Base-by-base conservation (phyloP, 2,113 vertebrate genomes). In the Conger conger region DNA sequence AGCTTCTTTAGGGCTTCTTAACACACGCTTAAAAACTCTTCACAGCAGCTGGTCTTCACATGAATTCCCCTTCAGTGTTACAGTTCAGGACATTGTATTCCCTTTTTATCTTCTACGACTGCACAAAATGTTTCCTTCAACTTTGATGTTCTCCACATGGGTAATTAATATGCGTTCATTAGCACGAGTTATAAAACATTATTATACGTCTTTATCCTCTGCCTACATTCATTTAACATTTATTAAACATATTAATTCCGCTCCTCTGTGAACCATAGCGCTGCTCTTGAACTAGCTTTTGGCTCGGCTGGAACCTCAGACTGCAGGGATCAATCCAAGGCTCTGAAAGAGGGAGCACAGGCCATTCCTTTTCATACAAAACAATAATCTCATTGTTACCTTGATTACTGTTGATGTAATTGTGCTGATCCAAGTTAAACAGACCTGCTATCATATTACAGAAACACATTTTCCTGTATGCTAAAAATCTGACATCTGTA, bases 91-190 rank as follows among this genome's bases (percentile, higher is more conserved):
- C 79, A 83, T 80, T 82, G 82, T 33, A 79, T 86, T 87, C 80
- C 27, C 85, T 54, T 30, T 83, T 85, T 80, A 54, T 85, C 20
- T 40, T 53, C 77, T 85, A 81, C 88, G 90, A 94, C 92, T 92
- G 87, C 89, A 83, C n/a, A 80, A 87, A 80, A 84, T 87, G 87
- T 90, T 90, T 63, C 81, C 86, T 89, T 90, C 85, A 76, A 82
- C 89, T 90, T 90, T 91, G 90, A 93, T 90, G 88, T 87, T 60
- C 86, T 84, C 80, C 87, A 84, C 79, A 86, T 53, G 86, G 84
- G 79, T 83, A 35, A 82, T 91, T 88, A 87, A 53, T 83, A 86
- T 77, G 85, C 80, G 76, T 54, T 82, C 83, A 16, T 84, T 82
- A 6, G 27, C 78, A n/a, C 37, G 79, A 4, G 15, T 86, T 37